Conservation (phyloP, 2,113 vertebrate species). For the Scomber japonicus region DNA sequence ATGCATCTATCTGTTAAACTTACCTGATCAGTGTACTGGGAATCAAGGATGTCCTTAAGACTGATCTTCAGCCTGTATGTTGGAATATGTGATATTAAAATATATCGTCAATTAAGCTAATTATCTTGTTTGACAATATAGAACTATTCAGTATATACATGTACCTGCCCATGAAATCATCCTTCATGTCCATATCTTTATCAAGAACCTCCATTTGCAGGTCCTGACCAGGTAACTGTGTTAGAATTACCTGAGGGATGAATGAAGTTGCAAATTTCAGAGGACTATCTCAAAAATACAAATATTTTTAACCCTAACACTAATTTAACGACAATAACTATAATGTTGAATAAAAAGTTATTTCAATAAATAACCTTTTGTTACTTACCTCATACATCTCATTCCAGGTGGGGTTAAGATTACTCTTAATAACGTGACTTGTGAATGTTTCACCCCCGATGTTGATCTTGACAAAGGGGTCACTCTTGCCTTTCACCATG, state of each 20-base stretch:
- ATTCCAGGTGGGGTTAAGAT: slow-evolving; percentile 93
- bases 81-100: slow-evolving; percentile 41
- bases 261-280: slow-evolving; percentile 3
- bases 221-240: slow-evolving; percentile 90
- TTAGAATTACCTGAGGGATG: slow-evolving; percentile 87
- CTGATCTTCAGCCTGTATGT: slow-evolving; percentile 88
- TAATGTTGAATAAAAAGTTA: background rate
- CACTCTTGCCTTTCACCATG: slow-evolving; percentile 92
- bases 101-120: background rate
- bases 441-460: slow-evolving; percentile 88
- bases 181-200: slow-evolving; percentile 92
- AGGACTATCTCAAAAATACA: background rate
- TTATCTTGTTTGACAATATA: background rate
- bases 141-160: background rate
- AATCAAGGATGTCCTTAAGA: slow-evolving; percentile 86
- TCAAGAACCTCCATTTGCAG: slow-evolving; percentile 90
- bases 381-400: slow-evolving; percentile 91
- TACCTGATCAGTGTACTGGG: slow-evolving; percentile 90
- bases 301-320: no score
- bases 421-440: slow-evolving; percentile 87
- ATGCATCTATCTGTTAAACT: background rate
- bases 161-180: slow-evolving; percentile 94
- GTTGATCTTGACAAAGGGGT: slow-evolving; percentile 90
- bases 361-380: background rate
- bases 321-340: background rate